Base-by-base conservation (phyloP, 2,113 vertebrate genomes). In the Archilochus colubris region DNA sequence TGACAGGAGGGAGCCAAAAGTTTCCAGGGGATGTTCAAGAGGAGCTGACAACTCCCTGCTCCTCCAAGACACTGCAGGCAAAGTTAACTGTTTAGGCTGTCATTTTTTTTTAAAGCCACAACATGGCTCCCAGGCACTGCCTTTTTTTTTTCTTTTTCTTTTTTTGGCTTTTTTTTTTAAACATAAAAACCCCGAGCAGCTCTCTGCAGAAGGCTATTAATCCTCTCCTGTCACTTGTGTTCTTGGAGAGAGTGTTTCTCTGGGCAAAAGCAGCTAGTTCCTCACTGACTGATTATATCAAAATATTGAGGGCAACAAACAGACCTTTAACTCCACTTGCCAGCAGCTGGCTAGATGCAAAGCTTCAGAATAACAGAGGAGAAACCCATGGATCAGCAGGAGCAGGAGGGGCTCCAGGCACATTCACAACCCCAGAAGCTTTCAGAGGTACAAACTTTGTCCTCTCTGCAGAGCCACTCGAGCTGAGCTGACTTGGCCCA, bases 151-250 rank as follows among this genome's bases (percentile, higher is more conserved):
- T 25, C 28, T 61, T 23, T 40, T 40, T 40, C 12, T 40, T 40
- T 62, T 23, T 25, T 33, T 61, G 18, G 7, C 23, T 36, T 67
- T 33, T 14, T 5, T 13, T 67, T 58, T 66, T 14, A 12, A 59
- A 9, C 7, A 77, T 51, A 79, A 43, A 72, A 66, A 17, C 17
- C 0, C 27, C 28, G 25, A 87, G 87, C 87, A 77, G 55, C 75
- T 96, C 38, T 85, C 75, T 95, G 87, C 76, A 94, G 61, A 91
- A 96, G 79, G 87, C 89, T 70, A 75, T 89, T 95, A 94, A 95
- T 91, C 86, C 90, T 96, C 76, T 44, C 90, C 91, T 92, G 93
- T 92, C 94, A 86, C 90, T 90, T 81, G 67, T 59, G 74, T 81
- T 89, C 94, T 92, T 94, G 82, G 89, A 94, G 87, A 93, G 79